Evolutionary conservation across 2,113 vertebrate genomes (phyloP), one percentile per base, ranked within the genome.

Genomic region (Ranitomeya variabilis): DNA sequence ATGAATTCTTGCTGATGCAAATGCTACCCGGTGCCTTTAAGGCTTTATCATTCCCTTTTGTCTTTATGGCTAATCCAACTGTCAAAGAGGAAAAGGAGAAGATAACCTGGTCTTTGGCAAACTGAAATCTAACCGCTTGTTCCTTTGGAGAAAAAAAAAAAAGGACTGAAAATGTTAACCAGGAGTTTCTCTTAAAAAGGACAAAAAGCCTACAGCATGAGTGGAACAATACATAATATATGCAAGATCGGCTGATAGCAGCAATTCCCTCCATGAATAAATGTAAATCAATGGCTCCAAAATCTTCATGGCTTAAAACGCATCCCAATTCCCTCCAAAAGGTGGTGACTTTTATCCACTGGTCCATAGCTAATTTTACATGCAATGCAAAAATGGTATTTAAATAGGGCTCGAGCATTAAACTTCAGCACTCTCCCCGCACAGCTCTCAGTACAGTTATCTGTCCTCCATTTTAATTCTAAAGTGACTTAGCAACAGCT

Each of bases 401-500:
- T 93, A 94, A 94, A 95, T 92, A 84, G 77, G 51, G 83, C 90
- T 0, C 52, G 86, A 6, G 54, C 90, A 91, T 93, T 93, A 92
- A 91, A 93, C 91, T 90, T 77, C 91, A 91, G 87, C 91, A 92
- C 90, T 93, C 93, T 93, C 92, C 93, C 59, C 93, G 93, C 92
- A 93, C 91, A 90, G 92, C 91, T 93, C 93, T 94, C 93, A 93
- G 93, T 91, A 93, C 91, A 83, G 91, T 91, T 92, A 93, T 94
- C 93, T 92, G 91, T 87, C 19, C 90, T 95, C 93, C 91, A 95
- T 96, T 96, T 96, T 96, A 95, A 96, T 96, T 95, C 94, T 95
- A 94, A 95, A 96, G 93, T 95, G 94, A 96, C 93, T 95, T 95
- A 96, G 94, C 93, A 93, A 94, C 94, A 92, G 94, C 92, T 94